Percentiles rank a stretch among this genome's conserved stretches.
Conservation (phyloP, 2,113 vertebrate species). For the Hemibagrus wyckioides region DNA sequence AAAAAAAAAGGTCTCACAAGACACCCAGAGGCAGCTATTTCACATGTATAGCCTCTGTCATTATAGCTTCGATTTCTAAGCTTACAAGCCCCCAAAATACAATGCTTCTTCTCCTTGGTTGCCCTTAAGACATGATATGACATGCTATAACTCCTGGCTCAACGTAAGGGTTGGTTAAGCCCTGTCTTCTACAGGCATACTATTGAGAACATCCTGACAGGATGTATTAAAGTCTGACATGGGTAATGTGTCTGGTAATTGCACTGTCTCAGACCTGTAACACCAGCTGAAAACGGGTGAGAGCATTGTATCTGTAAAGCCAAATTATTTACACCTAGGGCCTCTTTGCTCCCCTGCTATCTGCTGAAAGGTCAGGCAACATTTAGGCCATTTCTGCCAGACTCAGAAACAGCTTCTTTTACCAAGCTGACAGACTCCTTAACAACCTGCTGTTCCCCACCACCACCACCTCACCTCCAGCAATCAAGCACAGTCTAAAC, state of each 20-base stretch:
- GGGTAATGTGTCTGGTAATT: constrained; percentile 15
- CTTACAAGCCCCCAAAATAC: constrained; percentile 69
- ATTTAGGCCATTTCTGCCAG: not conserved
- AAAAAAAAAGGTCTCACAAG: constrained; percentile 1
- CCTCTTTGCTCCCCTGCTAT: not conserved
- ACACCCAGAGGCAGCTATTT: not conserved
- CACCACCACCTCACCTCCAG: too few relatives aligned
- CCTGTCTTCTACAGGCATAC: not conserved
- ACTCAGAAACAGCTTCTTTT: not conserved
- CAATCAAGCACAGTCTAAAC: not conserved
- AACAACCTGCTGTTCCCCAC: not conserved
- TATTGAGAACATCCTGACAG: constrained; percentile 1
- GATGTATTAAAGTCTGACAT: not conserved
- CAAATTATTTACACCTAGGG: not conserved
- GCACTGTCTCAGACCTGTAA: not conserved
- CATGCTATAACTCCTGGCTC: constrained; percentile 28
- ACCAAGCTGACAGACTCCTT: not conserved
- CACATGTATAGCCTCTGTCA: not conserved
- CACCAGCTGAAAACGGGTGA: not conserved
- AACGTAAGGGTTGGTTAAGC: not conserved
- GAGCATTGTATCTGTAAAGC: not conserved
- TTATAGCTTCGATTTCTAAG: constrained; percentile 54
- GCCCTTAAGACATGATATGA: constrained; percentile 48
- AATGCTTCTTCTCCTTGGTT: constrained; percentile 58
- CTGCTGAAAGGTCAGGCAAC: not conserved